Evolutionary conservation across 2,797 vertebrate genomes (phyloP), one percentile per base, ranked within the genome.

Genomic region (Tachyglossus aculeatus): DNA sequence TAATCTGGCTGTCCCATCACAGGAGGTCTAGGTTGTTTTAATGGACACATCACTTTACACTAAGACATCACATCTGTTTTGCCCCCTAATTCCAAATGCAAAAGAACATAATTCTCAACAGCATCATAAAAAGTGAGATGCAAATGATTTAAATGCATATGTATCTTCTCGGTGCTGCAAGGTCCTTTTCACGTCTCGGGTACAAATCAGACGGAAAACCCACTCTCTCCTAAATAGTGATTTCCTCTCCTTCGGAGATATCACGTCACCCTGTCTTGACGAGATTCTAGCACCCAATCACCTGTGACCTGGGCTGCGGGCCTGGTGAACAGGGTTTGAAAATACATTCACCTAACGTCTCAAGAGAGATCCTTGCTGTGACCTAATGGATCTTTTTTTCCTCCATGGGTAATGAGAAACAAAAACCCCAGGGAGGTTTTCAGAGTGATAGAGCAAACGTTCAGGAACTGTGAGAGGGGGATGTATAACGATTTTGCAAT

Each of bases 131-230:
- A 78, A 74, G 71, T 58, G 74, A 81, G 78, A 48, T 57, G 14
- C 77, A 89, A 89, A 86, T 86, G 79, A 86, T 89, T 88, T 88
- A 86, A 88, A 88, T 73, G 74, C 44, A 60, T 66, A 59, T 86
- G 71, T 84, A 59, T 86, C 70, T 81, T 83, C 64, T 56, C 69
- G 84, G 82, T n/a, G 50, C 72, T 86, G 84, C 71, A 85, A 29
- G 82, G 80, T 82, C 76, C 82, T 87, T 82, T 71, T 47, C 74
- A 88, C 67, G 83, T 84, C 67, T 57, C 75, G 80, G 67, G 71
- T 80, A 75, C 38, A 84, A 85, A 85, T 86, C 74, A 74, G 48
- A 76, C n/a, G n/a, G 68, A 84, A 92, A 89, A 73, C 32, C 41
- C 80, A 44, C 70, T 39, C 16, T 27, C 24, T 74, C 68, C 11